phyloP scores from a whole-genome alignment of 2,797 vertebrate species.

The Aulostomus chinensis region DNA sequence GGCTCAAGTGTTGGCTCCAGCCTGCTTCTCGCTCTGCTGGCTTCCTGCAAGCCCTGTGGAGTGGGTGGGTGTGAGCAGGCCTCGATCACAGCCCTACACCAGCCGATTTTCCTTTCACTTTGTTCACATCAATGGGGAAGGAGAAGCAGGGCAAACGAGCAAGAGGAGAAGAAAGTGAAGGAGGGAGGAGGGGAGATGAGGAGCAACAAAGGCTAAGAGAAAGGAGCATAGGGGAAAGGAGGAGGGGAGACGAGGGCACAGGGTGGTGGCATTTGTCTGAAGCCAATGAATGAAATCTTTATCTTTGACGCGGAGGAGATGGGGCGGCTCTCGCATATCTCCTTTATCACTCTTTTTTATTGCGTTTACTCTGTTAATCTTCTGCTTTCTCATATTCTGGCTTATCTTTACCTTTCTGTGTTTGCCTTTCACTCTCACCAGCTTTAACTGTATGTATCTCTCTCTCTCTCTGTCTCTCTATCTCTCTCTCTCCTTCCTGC shows the following conservation, averaged over 20 bases:
- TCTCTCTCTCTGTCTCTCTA: neutral
- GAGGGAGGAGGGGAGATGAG: conserved; percentile 28
- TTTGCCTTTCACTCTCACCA: neutral
- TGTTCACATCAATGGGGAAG: conserved; percentile 57
- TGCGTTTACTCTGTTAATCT: neutral
- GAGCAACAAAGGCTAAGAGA: conserved; percentile 54
- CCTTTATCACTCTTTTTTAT: conserved; percentile 3
- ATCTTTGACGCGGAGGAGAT: conserved; percentile 43
- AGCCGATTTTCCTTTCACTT: conserved; percentile 52
- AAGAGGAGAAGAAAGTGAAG: neutral
- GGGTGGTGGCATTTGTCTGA: conserved; percentile 57
- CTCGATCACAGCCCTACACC: conserved; percentile 55
- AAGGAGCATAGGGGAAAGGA: conserved; percentile 21
- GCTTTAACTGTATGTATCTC: neutral
- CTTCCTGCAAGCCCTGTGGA: conserved; percentile 14
- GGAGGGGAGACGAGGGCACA: conserved; percentile 34
- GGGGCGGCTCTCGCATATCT: conserved; percentile 16
- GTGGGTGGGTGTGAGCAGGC: conserved; percentile 29
- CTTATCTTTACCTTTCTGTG: neutral
- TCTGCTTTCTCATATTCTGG: neutral
- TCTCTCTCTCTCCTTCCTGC: too few relatives aligned
- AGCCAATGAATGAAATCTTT: conserved; percentile 74
- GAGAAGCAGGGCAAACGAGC: conserved; percentile 33
- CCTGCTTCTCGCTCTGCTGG: conserved; percentile 6
- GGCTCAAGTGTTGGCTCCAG: conserved; percentile 6